Evolutionary conservation across 1,140 invertebrate species (phyloP).

Genomic region (Brachionus paranguensis): DNA sequence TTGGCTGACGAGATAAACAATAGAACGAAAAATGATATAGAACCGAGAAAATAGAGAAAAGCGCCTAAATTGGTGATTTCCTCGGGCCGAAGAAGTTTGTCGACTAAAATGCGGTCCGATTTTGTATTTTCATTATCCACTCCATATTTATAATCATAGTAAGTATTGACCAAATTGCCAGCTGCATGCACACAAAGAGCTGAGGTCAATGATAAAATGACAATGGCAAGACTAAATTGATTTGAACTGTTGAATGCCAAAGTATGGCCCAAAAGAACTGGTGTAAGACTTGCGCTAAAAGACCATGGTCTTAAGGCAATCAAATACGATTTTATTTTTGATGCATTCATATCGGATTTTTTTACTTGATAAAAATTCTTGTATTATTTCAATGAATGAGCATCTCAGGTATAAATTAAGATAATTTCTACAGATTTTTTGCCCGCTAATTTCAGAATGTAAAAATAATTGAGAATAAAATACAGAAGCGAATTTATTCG

Average conservation of each 20-base stretch:
- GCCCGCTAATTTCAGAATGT: neutral
- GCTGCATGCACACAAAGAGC: slow-evolving; percentile 85
- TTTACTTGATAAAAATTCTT: neutral
- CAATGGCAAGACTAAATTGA: slow-evolving; percentile 70
- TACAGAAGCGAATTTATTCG: neutral
- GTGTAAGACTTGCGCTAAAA: slow-evolving; percentile 78
- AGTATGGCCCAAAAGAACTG: slow-evolving; percentile 76
- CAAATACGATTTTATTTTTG: slow-evolving; percentile 60
- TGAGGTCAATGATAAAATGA: slow-evolving; percentile 73
- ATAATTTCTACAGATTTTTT: neutral
- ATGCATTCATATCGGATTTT: neutral
- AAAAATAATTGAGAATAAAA: neutral
- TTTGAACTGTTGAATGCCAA: slow-evolving; percentile 70
- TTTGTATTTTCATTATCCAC: slow-evolving; percentile 66
- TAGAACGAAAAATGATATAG: slow-evolving; percentile 76
- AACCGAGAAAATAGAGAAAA: slow-evolving; percentile 76
- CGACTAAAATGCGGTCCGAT: slow-evolving; percentile 84
- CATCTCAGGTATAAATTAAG: neutral
- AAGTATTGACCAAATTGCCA: slow-evolving; percentile 92
- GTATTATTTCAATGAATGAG: neutral
- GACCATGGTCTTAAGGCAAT: slow-evolving; percentile 83
- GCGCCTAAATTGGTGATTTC: slow-evolving; percentile 80
- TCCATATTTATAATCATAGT: slow-evolving; percentile 49
- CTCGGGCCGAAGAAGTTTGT: slow-evolving; percentile 75
- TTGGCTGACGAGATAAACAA: slow-evolving; percentile 74